Evolutionary conservation across 2,113 vertebrate genomes (phyloP).

Genomic region (Dendrocopos noguchii): DNA sequence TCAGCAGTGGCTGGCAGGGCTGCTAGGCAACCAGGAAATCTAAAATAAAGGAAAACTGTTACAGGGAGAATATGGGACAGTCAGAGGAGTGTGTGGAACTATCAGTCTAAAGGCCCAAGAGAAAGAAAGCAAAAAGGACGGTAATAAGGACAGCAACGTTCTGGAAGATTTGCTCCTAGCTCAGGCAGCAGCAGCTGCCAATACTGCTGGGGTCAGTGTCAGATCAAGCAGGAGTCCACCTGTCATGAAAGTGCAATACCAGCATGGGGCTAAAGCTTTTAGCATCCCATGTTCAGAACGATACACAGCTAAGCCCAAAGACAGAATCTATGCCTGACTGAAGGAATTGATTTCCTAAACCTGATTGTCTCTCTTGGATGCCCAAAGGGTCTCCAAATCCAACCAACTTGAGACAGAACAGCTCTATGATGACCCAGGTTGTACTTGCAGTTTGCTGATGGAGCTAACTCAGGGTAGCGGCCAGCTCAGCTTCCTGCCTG

Average conservation of each 20-base stretch:
- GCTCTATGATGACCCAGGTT: neutral
- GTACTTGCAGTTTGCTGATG: neutral
- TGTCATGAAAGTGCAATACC: neutral
- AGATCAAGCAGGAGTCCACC: neutral
- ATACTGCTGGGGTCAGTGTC: neutral
- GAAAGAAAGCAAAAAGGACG: neutral
- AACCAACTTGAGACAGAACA: neutral
- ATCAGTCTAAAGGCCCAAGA: neutral
- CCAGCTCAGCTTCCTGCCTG: neutral
- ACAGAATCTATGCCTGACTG: neutral
- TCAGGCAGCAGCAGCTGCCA: neutral
- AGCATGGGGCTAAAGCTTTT: neutral
- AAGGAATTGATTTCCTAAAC: neutral
- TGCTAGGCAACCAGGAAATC: constrained; percentile 33
- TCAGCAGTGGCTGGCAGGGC: neutral
- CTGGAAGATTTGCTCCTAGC: neutral
- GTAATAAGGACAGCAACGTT: neutral
- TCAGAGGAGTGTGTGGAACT: neutral
- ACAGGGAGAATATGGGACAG: neutral
- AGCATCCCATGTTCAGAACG: neutral
- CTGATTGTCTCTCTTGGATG: neutral
- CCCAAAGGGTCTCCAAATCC: neutral
- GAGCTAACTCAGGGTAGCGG: neutral
- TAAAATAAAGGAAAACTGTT: constrained; percentile 18
- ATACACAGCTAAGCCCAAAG: neutral